A percentile compares a stretch with the other conserved stretches of the same genome.
phyloP scores from a whole-genome alignment of 1,140 invertebrate genomes.

The Drosophila rhopaloa region DNA sequence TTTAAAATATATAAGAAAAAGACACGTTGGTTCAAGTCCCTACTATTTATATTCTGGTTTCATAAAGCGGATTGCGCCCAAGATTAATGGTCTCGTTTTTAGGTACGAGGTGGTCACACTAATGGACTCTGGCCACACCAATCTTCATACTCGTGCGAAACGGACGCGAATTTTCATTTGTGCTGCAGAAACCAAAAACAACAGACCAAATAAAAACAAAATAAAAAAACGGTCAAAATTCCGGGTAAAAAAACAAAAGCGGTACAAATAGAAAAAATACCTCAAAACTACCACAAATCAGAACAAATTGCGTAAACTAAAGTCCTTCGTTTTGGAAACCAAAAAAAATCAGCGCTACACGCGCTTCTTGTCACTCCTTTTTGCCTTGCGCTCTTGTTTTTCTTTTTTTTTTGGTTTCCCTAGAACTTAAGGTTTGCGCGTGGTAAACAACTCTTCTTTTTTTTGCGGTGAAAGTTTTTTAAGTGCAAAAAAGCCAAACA shows the following conservation, averaged over 20 bases:
- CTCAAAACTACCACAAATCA: not conserved
- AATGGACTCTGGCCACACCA: not conserved
- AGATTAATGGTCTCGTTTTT: not conserved
- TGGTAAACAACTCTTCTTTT: conserved; percentile 44
- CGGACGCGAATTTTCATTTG: conserved; percentile 7
- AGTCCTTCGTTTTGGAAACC: not conserved
- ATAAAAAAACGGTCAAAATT: not conserved
- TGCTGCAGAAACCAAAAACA: conserved; percentile 8
- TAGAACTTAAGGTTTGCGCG: conserved; percentile 4
- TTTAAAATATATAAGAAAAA: too few relatives aligned
- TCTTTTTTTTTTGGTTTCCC: conserved; percentile 22
- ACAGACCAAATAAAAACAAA: conserved; percentile 18
- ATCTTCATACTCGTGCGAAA: not conserved
- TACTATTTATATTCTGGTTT: not conserved
- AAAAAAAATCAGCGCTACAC: conserved; percentile 2
- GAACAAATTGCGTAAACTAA: not conserved
- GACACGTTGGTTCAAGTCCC: not conserved
- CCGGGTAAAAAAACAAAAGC: not conserved
- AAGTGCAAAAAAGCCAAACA: conserved; percentile 22
- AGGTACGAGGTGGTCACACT: not conserved
- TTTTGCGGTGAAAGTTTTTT: conserved; percentile 43
- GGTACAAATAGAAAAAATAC: not conserved
- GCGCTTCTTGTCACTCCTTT: conserved; percentile 8
- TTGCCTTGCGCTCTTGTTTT: conserved; percentile 37
- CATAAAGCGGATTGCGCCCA: not conserved